Base-by-base conservation (phyloP, 2,797 vertebrate genomes). In the Arrhamphus sclerolepis region DNA sequence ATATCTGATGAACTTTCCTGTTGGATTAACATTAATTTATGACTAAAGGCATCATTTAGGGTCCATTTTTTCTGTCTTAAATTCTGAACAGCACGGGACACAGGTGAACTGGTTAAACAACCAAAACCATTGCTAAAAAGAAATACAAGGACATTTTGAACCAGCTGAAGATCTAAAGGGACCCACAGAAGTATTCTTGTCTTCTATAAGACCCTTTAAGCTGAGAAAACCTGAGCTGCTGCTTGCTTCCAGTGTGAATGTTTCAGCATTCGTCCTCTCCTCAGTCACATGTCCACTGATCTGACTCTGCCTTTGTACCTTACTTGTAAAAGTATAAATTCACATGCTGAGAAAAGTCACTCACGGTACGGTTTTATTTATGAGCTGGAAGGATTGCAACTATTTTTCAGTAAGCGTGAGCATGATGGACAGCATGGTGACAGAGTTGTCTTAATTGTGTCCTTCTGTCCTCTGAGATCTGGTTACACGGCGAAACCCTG, bases 381-480 rank as follows among this genome's bases (percentile, higher is more conserved):
- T 41, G 62, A 64, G 59, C 16, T 17, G 38, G 59, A 52, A 66
- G 47, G 69, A 64, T 4, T 2, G 2, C 41, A 63, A 29, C 54
- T 55, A 46, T 44, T 46, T 67, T 70, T 64, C 9, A 44, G 48
- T 21, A 41, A 28, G 62, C 54, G 53, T 40, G 21, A 29, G 41
- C 53, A 54, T 77, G 73, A 81, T 73, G 19, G 54, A 84, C 46
- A 19, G 21, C 14, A 48, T 78, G 80, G 28, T 75, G 84, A 88
- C 73, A 83, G 71, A 71, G 66, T 74, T 31, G 0, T 83, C 81
- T 83, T 82, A 79, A 81, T 78, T 74, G 69, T 80, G 81, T 70
- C 69, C 77, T 56, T 71, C 66, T 75, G 75, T 76, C 78, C 77
- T 79, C 69, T 67, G 54, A 66, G 81, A 62, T 86, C 84, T 70